Conservation (phyloP, 2,797 vertebrate genomes). For the Bryconaethiops microstoma region DNA sequence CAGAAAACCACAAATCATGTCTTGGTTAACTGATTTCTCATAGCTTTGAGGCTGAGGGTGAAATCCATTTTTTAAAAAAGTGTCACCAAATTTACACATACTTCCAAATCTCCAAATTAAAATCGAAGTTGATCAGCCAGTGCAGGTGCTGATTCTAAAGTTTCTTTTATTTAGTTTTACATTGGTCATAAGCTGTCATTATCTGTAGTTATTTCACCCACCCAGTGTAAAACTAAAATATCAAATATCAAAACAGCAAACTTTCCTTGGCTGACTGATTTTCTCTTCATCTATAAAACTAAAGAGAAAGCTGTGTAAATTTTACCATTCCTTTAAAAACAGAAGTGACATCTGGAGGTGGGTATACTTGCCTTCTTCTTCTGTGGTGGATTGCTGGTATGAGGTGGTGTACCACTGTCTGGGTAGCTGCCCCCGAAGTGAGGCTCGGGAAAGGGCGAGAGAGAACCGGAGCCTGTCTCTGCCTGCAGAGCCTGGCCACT, state of each 20-base stretch:
- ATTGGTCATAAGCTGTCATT: neutral
- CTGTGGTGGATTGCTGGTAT: slow-evolving; percentile 91
- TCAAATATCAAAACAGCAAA: neutral
- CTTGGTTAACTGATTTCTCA: too few relatives aligned
- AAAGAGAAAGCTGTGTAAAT: neutral
- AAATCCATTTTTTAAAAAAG: too few relatives aligned
- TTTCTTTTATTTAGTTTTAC: neutral
- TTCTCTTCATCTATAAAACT: neutral
- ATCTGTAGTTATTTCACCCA: neutral
- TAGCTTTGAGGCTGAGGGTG: too few relatives aligned
- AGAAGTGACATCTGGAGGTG: neutral
- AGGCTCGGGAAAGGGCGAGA: slow-evolving; percentile 87
- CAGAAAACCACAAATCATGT: too few relatives aligned
- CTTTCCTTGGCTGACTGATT: neutral
- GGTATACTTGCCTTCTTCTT: slow-evolving; percentile 93
- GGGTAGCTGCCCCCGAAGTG: slow-evolving; percentile 77
- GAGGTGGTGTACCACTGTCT: slow-evolving; percentile 84
- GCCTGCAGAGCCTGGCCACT: slow-evolving; percentile 85
- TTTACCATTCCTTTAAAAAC: neutral
- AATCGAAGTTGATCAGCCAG: neutral
- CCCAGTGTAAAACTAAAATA: neutral
- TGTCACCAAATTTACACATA: too few relatives aligned
- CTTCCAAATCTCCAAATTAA: neutral
- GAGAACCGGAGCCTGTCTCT: slow-evolving; percentile 82
- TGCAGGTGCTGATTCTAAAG: neutral